Evolutionary conservation across 1,140 invertebrate genomes (phyloP).

Genomic region (Mamestra configurata): DNA sequence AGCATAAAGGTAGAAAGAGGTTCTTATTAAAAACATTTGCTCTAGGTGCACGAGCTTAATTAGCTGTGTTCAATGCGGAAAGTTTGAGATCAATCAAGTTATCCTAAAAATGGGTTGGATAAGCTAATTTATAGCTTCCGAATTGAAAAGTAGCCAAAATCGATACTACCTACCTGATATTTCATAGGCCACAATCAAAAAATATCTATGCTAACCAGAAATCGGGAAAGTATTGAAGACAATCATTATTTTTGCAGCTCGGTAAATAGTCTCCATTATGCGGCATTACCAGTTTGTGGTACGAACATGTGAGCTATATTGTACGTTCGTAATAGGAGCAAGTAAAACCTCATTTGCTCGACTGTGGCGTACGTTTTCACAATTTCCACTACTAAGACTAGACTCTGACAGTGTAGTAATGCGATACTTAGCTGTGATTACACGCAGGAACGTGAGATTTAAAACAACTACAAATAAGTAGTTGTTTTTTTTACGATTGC

Average conservation of each 20-base stretch:
- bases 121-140: no score
- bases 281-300: background rate
- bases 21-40: no score
- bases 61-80: no score
- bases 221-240: background rate
- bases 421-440: background rate
- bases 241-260: background rate
- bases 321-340: background rate
- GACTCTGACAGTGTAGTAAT: background rate
- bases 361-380: background rate
- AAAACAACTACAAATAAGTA: background rate
- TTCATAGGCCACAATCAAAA: background rate
- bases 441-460: background rate
- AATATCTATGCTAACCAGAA: background rate
- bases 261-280: background rate
- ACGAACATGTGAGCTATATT: background rate
- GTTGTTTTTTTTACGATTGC: background rate
- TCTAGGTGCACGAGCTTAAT: no score
- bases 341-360: conserved; percentile 21
- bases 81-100: no score
- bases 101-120: no score
- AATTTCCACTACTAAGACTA: conserved; percentile 16
- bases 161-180: background rate
- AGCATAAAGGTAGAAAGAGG: no score
- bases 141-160: no score